Percentiles rank a stretch among this genome's conserved stretches.
Conservation (phyloP, 1,140 invertebrate genomes). For the Goniozus legneri region DNA sequence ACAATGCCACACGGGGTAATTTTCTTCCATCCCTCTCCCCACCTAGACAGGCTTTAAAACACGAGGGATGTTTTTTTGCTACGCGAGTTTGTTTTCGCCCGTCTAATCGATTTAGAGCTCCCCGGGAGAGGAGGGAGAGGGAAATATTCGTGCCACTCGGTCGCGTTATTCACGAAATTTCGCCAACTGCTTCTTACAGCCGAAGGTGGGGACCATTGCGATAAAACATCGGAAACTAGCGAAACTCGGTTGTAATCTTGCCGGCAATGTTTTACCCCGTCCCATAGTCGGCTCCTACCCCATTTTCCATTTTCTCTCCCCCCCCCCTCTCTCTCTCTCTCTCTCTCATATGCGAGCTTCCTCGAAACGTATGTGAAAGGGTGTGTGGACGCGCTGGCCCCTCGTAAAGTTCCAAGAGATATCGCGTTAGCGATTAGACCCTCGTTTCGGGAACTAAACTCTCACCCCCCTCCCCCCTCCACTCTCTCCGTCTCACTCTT, state of each 20-base stretch:
- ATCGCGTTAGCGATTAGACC: slow-evolving; percentile 33
- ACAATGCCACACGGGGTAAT: too few species aligned
- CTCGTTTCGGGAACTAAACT: slow-evolving; percentile 36
- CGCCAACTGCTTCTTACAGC: too few species aligned
- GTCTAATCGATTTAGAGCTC: too few species aligned
- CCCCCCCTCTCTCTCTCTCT: neutral
- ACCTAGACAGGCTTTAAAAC: too few species aligned
- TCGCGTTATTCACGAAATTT: neutral
- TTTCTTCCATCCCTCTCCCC: too few species aligned
- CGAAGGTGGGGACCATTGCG: slow-evolving; percentile 31
- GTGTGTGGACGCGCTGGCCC: neutral
- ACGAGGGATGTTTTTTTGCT: too few species aligned
- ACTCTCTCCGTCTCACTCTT: neutral
- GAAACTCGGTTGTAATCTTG: slow-evolving; percentile 41
- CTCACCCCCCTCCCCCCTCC: neutral
- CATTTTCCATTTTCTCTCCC: neutral
- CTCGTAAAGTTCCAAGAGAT: slow-evolving; percentile 33
- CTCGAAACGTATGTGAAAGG: too few species aligned
- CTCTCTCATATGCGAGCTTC: neutral
- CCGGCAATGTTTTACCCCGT: slow-evolving; percentile 35
- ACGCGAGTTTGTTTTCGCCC: too few species aligned
- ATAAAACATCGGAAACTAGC: slow-evolving; percentile 41
- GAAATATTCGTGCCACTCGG: too few species aligned
- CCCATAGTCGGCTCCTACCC: neutral
- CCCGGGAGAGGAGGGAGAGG: too few species aligned